Conservation (phyloP, 2,113 vertebrate genomes). For the Cromileptes altivelis region DNA sequence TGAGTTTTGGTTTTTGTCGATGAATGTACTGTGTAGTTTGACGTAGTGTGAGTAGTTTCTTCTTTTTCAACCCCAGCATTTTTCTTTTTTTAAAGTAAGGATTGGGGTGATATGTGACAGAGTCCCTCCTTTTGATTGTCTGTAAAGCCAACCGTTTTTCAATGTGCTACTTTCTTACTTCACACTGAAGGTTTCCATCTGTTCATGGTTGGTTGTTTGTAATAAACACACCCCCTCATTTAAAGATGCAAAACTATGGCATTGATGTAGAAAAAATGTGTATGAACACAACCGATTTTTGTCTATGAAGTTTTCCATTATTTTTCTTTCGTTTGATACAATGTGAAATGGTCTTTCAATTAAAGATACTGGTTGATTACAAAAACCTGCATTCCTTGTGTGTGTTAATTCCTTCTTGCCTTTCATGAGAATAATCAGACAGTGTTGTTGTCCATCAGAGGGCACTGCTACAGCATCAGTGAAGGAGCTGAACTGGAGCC, state of each 20-base stretch:
- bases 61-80: slow-evolving; percentile 44
- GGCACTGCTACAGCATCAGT: background rate
- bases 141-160: slow-evolving; percentile 30
- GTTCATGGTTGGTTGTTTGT: slow-evolving; percentile 37
- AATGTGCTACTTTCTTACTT: slow-evolving; percentile 47
- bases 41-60: slow-evolving; percentile 51
- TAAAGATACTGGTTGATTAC: slow-evolving; percentile 70
- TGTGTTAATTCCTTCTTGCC: background rate
- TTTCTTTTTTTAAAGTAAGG: slow-evolving; percentile 21
- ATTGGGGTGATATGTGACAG: slow-evolving; percentile 7
- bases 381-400: background rate
- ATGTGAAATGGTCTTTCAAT: slow-evolving; percentile 75
- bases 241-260: slow-evolving; percentile 33
- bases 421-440: background rate
- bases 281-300: slow-evolving; percentile 41
- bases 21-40: slow-evolving; percentile 72
- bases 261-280: slow-evolving; percentile 26
- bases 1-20: slow-evolving; percentile 55
- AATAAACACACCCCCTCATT: slow-evolving; percentile 16
- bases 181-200: slow-evolving; percentile 58
- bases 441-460: slow-evolving; percentile 26
- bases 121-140: slow-evolving; percentile 23
- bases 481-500: too few species aligned
- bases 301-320: slow-evolving; percentile 38
- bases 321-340: slow-evolving; percentile 71